phyloP scores from a whole-genome alignment of 2,888 invertebrate genomes.

The Adelognathus sp. region DNA sequence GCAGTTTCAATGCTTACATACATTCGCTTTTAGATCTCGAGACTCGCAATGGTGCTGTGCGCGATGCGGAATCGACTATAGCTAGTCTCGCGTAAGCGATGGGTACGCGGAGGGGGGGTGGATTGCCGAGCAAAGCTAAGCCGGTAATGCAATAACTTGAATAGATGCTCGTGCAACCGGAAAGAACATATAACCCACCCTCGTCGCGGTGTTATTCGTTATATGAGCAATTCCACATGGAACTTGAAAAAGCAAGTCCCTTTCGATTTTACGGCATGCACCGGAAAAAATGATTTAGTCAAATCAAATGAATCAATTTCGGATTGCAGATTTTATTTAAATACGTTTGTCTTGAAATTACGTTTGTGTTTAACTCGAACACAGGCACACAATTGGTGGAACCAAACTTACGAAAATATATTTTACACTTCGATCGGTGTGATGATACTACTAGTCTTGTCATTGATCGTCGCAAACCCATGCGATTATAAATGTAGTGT shows the following conservation, averaged over 20 bases:
- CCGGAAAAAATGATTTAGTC: not conserved
- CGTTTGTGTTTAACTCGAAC: not conserved
- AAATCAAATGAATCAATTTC: not conserved
- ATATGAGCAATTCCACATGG: too few relatives aligned
- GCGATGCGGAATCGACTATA: not conserved
- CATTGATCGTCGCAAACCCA: too few relatives aligned
- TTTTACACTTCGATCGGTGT: too few relatives aligned
- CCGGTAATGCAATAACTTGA: constrained; percentile 80
- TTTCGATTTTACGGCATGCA: not conserved
- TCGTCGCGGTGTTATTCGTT: not conserved
- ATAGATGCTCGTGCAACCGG: constrained; percentile 77
- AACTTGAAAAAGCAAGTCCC: too few relatives aligned
- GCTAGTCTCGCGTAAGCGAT: constrained; percentile 52
- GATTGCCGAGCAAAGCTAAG: constrained; percentile 74
- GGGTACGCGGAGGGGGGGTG: constrained; percentile 58
- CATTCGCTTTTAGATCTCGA: too few relatives aligned
- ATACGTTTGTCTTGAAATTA: too few relatives aligned
- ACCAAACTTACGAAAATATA: too few relatives aligned
- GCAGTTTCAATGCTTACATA: too few relatives aligned
- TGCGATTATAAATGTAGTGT: too few relatives aligned
- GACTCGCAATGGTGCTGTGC: constrained; percentile 45
- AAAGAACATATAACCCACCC: constrained; percentile 70
- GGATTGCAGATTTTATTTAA: too few relatives aligned
- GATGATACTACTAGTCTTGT: too few relatives aligned
- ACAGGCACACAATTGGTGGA: too few relatives aligned